These are phyloP conservation scores for Agapornis roseicollis DNA, from an alignment of 2,113 vertebrate species.

Conservation along the genomic window DNA sequence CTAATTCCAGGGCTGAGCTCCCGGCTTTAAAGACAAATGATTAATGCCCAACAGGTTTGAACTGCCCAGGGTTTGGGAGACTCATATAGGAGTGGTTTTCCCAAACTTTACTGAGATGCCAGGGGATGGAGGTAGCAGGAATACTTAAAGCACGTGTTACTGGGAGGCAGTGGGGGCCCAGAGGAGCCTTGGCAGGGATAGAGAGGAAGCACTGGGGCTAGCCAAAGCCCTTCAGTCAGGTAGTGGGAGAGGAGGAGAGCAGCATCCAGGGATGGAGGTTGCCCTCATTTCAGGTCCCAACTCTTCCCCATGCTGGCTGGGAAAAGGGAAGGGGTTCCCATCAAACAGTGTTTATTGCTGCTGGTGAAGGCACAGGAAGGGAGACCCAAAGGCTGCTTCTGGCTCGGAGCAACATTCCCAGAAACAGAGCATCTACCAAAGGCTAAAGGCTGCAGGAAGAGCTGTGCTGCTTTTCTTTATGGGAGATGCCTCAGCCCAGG, in stretches of 20 bases:
- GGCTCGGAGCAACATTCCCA: background rate
- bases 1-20: background rate
- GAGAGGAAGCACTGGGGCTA: background rate
- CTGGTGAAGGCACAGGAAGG: background rate
- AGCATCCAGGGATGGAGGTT: background rate
- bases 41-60: background rate
- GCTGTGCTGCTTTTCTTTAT: background rate
- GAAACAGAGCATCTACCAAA: background rate
- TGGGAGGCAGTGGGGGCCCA: background rate
- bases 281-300: fast-evolving
- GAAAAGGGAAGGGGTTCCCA: background rate
- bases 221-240: background rate
- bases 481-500: background rate
- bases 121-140: background rate
- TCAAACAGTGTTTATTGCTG: background rate
- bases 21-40: background rate
- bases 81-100: background rate
- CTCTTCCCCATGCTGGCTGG: background rate
- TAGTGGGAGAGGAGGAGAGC: background rate
- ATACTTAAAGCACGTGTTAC: fast-evolving
- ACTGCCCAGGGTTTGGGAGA: background rate
- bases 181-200: background rate
- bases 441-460: background rate
- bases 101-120: background rate
- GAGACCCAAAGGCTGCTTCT: background rate